Conservation (phyloP, 2,888 invertebrate species). For the Noctuana brunneofusca region DNA sequence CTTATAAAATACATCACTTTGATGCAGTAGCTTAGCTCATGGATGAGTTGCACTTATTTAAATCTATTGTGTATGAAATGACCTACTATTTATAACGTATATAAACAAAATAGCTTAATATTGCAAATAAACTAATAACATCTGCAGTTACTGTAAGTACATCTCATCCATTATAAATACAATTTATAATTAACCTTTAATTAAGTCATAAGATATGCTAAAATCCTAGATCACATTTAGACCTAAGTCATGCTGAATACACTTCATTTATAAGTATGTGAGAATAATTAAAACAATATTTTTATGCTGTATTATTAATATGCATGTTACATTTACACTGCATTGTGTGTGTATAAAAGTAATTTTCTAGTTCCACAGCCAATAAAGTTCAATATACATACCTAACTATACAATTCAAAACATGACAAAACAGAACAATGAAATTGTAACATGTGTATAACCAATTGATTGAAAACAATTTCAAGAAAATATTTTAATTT, state of each 20-base stretch:
- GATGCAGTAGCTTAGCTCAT: constrained; percentile 51
- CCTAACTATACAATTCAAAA: constrained; percentile 24
- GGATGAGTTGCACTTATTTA: constrained; percentile 59
- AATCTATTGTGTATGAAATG: constrained; percentile 34
- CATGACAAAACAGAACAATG: constrained; percentile 15
- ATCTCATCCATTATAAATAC: constrained; percentile 54
- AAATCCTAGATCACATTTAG: constrained; percentile 61
- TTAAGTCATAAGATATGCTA: constrained; percentile 58
- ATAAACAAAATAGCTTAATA: constrained; percentile 37
- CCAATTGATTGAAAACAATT: background rate
- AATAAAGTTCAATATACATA: constrained; percentile 37
- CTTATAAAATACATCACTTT: constrained; percentile 61
- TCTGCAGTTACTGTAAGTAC: constrained; percentile 49
- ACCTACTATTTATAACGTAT: constrained; percentile 30
- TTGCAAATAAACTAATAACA: constrained; percentile 36
- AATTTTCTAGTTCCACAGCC: constrained; percentile 47
- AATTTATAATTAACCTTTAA: constrained; percentile 43
- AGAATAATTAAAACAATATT: constrained; percentile 39
- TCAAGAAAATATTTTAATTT: background rate
- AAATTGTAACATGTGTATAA: constrained; percentile 2
- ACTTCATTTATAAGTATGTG: constrained; percentile 25
- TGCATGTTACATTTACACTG: constrained; percentile 32
- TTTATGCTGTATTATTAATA: constrained; percentile 27
- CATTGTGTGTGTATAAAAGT: constrained; percentile 34
- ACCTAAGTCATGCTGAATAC: constrained; percentile 48